Percentiles rank a stretch among this genome's conserved stretches.
Conservation (phyloP, 2,113 vertebrate genomes). For the Notechis scutatus region DNA sequence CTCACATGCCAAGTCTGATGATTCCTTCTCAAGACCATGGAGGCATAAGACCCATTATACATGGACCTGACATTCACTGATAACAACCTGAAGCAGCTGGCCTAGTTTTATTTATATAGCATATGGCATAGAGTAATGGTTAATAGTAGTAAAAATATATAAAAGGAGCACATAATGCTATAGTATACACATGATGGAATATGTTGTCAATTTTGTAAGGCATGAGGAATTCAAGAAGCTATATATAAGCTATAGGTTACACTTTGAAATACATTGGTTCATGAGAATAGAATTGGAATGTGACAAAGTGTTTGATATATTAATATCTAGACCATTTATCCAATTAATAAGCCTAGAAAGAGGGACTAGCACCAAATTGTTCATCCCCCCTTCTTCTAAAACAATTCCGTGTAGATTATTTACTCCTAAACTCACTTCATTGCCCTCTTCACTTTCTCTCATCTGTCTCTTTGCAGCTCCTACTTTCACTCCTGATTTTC, state of each 20-base stretch:
- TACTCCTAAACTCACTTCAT: background rate
- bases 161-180: background rate
- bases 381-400: background rate
- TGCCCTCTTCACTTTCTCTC: background rate
- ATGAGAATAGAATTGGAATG: background rate
- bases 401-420: background rate
- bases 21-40: background rate
- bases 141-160: background rate
- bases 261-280: background rate
- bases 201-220: background rate
- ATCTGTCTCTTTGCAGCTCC: background rate
- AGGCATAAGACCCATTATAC: background rate
- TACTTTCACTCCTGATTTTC: background rate
- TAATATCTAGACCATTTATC: background rate
- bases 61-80: background rate
- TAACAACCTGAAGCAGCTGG: background rate
- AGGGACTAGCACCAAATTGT: background rate
- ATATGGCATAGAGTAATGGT: background rate
- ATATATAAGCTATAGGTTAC: background rate
- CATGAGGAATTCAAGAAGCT: background rate
- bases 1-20: background rate
- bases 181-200: background rate
- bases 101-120: background rate
- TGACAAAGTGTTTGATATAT: background rate
- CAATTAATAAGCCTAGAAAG: background rate